Conservation (phyloP, 2,113 vertebrate species). For the Gallinago paraguaiae region DNA sequence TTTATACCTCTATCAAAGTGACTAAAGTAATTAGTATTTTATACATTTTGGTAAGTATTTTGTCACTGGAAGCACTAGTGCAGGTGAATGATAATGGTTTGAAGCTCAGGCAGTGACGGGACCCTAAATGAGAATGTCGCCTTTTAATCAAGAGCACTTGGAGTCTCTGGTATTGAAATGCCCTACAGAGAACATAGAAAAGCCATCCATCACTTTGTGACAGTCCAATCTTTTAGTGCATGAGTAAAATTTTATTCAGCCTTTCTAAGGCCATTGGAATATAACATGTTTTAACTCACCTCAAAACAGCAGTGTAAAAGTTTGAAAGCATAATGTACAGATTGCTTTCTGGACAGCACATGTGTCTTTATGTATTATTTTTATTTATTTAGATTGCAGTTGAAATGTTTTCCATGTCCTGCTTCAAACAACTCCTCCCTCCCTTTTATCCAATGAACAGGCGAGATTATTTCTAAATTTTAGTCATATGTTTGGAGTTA, state of each 20-base stretch:
- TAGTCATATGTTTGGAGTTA: neutral
- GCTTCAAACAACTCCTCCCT: neutral
- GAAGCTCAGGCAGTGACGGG: slow-evolving; percentile 37
- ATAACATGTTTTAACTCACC: neutral
- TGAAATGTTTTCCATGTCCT: neutral
- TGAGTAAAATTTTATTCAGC: slow-evolving; percentile 54
- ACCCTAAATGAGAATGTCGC: slow-evolving; percentile 53
- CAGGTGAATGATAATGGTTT: slow-evolving; percentile 60
- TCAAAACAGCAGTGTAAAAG: neutral
- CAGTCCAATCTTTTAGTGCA: slow-evolving; percentile 57
- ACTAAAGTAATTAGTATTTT: slow-evolving; percentile 65
- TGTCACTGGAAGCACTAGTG: slow-evolving; percentile 44
- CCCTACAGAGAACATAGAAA: slow-evolving; percentile 54
- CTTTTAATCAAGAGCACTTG: slow-evolving; percentile 67
- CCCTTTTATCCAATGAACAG: neutral
- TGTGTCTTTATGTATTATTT: neutral
- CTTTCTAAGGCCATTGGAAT: slow-evolving; percentile 28
- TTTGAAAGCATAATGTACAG: neutral
- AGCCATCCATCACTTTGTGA: slow-evolving; percentile 66
- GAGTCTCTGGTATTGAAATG: slow-evolving; percentile 58
- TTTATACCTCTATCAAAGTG: slow-evolving; percentile 52
- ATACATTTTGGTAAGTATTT: slow-evolving; percentile 62
- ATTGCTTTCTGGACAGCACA: neutral
- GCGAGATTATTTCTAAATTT: neutral
- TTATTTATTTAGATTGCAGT: neutral